Base-by-base conservation (phyloP, 2,888 invertebrate species). In the Pseudococcus longispinus region DNA sequence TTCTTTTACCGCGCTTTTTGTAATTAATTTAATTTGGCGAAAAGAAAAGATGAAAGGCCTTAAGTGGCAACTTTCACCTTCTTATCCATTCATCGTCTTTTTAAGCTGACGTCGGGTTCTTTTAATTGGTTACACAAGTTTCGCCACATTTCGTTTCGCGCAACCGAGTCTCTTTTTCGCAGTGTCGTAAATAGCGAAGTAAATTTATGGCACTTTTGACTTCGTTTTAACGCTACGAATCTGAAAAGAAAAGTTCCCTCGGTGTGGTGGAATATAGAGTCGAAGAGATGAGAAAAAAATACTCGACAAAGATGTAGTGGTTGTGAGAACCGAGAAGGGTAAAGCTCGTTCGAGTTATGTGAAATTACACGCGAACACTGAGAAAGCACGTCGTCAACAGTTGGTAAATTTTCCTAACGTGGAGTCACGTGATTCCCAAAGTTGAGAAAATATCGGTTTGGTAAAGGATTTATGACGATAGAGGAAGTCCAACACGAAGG, bases 11-110 rank as follows among this genome's bases (percentile, higher is more conserved):
- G 37, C 13, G 74, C 74, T 74, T n/a, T 85, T 70, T 44, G 85
- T 85, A 85, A 85, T 85, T 85, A 85, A 85, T 85, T 85, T 85
- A 65, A 85, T 85, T 85, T 85, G 60, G 70, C 44, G 85, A 85
- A 70, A 85, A 85, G 85, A 85, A 85, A 85, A 85, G 85, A 85
- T 85, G 85, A 85, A 85, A 85, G 85, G 85, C 70, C 65, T 85
- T 44, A 44, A 85, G 85, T 85, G 85, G 85, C 29, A 85, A 85
- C 85, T 85, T 85, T 85, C 85, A 85, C 85, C 70, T 85, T 85
- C 85, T 85, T 85, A 85, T 85, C 65, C 85, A 85, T 85, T 85
- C 85, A 44, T 85, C 84, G 60, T 60, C 85, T 42, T 85, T 85
- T 85, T 85, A 32, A 70, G 85, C 70, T 70, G 85, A 65, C 85